Percentiles rank a stretch among this genome's conserved stretches.
Evolutionary conservation across 2,888 invertebrate genomes (phyloP).

Genomic region (Deroplatys truncata): DNA sequence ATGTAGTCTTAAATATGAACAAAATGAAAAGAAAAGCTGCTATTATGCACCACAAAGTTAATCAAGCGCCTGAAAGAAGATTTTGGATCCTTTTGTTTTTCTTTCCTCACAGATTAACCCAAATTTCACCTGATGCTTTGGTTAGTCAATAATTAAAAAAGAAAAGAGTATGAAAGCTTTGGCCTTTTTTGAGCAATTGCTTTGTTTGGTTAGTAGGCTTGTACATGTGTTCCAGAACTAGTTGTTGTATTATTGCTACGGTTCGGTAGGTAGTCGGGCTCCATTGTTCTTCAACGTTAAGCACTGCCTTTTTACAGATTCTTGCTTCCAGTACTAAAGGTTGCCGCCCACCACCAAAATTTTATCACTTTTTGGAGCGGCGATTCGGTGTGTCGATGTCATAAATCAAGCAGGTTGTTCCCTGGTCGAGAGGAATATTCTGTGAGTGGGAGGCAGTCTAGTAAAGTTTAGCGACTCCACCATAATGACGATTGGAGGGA

Average conservation of each 20-base stretch:
- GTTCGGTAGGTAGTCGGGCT: neutral
- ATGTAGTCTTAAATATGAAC: too few species aligned
- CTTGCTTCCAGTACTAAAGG: neutral
- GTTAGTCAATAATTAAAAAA: too few species aligned
- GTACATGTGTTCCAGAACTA: neutral
- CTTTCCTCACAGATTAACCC: too few species aligned
- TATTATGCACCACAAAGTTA: too few species aligned
- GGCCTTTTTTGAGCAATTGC: too few species aligned
- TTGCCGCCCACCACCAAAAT: neutral
- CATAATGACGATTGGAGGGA: neutral
- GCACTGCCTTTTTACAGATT: neutral
- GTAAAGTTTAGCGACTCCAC: slow-evolving; percentile 7
- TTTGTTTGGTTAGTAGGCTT: neutral
- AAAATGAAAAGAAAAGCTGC: too few species aligned
- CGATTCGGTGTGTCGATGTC: neutral
- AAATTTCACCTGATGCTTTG: too few species aligned
- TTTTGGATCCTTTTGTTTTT: too few species aligned
- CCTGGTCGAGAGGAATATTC: slow-evolving; percentile 2
- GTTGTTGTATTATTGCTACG: neutral
- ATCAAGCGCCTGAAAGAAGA: too few species aligned
- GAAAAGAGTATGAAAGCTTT: too few species aligned
- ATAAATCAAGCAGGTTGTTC: slow-evolving; percentile 1
- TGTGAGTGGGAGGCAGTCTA: neutral
- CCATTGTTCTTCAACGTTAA: neutral
- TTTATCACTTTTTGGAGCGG: neutral